Conservation (phyloP, 2,888 invertebrate genomes). For the Nasonia oneida region DNA sequence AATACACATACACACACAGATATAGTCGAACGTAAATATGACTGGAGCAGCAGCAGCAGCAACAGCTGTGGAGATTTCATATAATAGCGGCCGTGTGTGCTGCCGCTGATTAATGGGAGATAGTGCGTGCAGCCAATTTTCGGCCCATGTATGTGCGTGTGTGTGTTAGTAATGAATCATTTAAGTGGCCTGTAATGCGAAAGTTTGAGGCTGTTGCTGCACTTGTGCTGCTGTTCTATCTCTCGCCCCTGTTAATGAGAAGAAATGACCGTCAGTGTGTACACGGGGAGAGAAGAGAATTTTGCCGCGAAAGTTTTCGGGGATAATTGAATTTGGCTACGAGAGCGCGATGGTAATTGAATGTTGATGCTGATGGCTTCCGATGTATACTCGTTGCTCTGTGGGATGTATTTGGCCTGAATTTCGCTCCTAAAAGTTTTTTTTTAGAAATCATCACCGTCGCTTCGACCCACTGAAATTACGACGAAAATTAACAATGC, state of each 20-base stretch:
- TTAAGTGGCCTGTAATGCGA: not conserved
- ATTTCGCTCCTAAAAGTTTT: too few relatives aligned
- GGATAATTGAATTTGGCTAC: not conserved
- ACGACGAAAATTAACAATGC: slow-evolving; percentile 24
- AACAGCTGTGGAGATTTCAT: not conserved
- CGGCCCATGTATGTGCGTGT: not conserved
- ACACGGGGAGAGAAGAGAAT: not conserved
- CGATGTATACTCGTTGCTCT: not conserved
- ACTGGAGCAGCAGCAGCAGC: not conserved
- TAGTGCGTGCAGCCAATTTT: slow-evolving; percentile 12
- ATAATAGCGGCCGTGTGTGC: not conserved
- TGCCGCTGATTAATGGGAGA: slow-evolving; percentile 3
- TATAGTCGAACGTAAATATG: not conserved
- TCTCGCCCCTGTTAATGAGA: not conserved
- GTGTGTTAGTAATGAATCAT: not conserved
- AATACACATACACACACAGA: not conserved
- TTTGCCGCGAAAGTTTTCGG: not conserved
- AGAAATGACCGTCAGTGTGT: not conserved
- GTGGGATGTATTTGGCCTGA: not conserved
- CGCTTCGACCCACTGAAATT: too few relatives aligned
- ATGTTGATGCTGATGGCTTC: not conserved
- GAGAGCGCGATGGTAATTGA: not conserved
- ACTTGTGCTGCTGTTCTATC: not conserved
- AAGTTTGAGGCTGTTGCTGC: slow-evolving; percentile 2
- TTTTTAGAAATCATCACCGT: too few relatives aligned